Base-by-base conservation (phyloP, 2,113 vertebrate species). In the Maccullochella peelii region DNA sequence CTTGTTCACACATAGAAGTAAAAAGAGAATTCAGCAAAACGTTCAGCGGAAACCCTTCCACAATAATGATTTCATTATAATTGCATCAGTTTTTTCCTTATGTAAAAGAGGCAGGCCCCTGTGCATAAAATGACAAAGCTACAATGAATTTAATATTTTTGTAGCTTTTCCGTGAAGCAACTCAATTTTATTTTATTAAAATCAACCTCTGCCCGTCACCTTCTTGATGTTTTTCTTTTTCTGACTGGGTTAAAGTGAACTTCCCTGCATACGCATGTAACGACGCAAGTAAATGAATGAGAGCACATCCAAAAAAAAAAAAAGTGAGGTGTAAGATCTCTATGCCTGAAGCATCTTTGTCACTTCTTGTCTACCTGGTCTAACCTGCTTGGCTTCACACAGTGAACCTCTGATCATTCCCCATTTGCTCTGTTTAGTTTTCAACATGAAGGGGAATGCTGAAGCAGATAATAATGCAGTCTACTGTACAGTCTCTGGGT, bases 401-500 rank as follows among this genome's bases (percentile, higher is more conserved):
- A 68, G 54, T 77, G n/a, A 88, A 83, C 80, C 77, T 91, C 88
- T 84, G 86, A 92, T 90, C 69, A 66, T 73, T 84, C 11, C 70
- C 79, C 72, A 27, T 92, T 90, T 84, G 86, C 79, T 82, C 86
- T 82, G 77, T 87, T 89, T 88, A 86, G 62, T 83, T 87, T 91
- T 66, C 70, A 77, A 88, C 89, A 93, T 91, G 63, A 92, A 90
- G 77, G 80, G 79, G 80, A 85, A 87, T 69, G 69, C 75, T 49
- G 73, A 38, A 86, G 66, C 76, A 52, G 75, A 80, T 88, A 83
- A 72, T 80, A 73, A 85, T 25, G 76, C 73, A 66, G 73, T 59
- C 86, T 84, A 88, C 89, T 91, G 80, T 88, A 87, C 52, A 54
- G 63, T 81, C 89, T 84, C 63, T 38, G 73, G 75, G 63, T 67